phyloP scores from a whole-genome alignment of 1,140 invertebrate genomes.

The Hyles euphorbiae region DNA sequence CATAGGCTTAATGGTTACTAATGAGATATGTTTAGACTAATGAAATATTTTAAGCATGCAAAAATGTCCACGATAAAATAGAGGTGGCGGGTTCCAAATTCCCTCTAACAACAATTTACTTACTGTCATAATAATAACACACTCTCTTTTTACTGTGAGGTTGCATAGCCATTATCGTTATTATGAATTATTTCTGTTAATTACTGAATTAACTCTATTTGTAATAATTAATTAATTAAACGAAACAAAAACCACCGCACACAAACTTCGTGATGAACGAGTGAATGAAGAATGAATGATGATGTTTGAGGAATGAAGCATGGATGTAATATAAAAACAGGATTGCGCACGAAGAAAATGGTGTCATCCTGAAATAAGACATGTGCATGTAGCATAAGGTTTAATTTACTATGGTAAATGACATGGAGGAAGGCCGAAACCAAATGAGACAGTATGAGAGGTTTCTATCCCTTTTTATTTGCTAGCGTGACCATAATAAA shows the following conservation, averaged over 20 bases:
- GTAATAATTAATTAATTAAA: conserved; percentile 1
- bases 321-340: too few species aligned
- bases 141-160: conserved; percentile 94
- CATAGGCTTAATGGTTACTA: too few species aligned
- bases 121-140: conserved; percentile 99
- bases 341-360: too few species aligned
- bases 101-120: conserved; percentile 76
- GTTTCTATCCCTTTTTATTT: too few species aligned
- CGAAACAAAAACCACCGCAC: conserved; percentile 2
- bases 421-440: too few species aligned
- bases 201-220: too few species aligned
- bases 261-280: neutral
- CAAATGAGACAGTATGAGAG: too few species aligned
- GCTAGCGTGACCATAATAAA: too few species aligned
- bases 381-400: too few species aligned
- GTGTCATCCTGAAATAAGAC: too few species aligned
- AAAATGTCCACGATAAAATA: neutral
- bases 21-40: neutral
- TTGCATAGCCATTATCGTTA: conserved; percentile 79
- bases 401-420: too few species aligned
- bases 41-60: neutral
- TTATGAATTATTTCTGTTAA: conserved; percentile 6
- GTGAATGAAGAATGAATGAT: conserved; percentile 5
- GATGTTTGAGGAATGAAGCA: neutral
- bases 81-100: conserved; percentile 59